A percentile compares a stretch with the other conserved stretches of the same genome.
These are phyloP conservation scores for Leucoptera coffeella DNA, from an alignment of 2,888 invertebrate species.

Conservation along the genomic window DNA sequence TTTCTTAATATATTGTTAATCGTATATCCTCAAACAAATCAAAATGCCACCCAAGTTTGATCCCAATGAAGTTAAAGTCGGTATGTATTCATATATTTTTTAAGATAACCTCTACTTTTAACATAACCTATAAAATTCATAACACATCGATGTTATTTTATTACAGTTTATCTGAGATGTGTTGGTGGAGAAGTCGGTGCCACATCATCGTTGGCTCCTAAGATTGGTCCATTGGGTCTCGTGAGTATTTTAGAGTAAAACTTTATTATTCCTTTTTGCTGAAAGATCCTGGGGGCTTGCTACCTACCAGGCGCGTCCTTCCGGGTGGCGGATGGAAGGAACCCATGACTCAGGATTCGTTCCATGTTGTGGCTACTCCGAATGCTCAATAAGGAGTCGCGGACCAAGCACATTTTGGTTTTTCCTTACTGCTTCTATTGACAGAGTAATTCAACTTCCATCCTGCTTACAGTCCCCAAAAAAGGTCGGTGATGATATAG, in stretches of 20 bases:
- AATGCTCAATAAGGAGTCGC: conserved; percentile 56
- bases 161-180: conserved; percentile 89
- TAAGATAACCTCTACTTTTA: too few species aligned
- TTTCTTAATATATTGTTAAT: too few species aligned
- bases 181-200: conserved; percentile 99
- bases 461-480: conserved; percentile 77
- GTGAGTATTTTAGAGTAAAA: conserved; percentile 52
- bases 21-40: too few species aligned
- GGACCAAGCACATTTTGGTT: too few species aligned
- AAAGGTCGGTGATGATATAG: conserved; percentile 99
- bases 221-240: conserved; percentile 99
- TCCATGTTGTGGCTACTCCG: conserved; percentile 55
- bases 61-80: conserved; percentile 95
- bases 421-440: too few species aligned
- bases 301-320: conserved; percentile 56
- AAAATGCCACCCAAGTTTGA: conserved; percentile 97
- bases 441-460: too few species aligned
- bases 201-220: conserved; percentile 97
- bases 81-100: too few species aligned
- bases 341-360: conserved; percentile 51
- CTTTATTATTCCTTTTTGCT: conserved; percentile 2
- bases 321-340: conserved; percentile 57
- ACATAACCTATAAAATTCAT: too few species aligned
- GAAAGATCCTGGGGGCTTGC: conserved; percentile 48
- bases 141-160: too few species aligned